Evolutionary conservation across 2,113 vertebrate species (phyloP).

Genomic region (Otolemur garnettii): DNA sequence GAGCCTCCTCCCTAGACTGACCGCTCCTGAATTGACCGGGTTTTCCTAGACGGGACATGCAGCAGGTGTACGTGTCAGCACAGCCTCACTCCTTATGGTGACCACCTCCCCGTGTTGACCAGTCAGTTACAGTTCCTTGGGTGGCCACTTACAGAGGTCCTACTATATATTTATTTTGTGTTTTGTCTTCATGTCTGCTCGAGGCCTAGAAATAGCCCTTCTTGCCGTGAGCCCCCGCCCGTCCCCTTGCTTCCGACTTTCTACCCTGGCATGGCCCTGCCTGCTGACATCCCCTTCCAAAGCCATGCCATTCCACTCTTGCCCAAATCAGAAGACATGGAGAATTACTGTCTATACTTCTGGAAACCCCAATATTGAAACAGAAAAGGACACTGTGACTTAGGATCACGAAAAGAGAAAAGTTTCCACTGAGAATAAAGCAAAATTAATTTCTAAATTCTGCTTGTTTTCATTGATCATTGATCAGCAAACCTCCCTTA

Average conservation of each 20-base stretch:
- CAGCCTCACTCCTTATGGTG: no score
- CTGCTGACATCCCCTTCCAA: neutral
- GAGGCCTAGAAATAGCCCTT: no score
- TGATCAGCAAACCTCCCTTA: neutral
- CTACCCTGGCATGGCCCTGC: fast-evolving
- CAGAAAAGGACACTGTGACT: neutral
- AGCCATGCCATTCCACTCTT: fast-evolving
- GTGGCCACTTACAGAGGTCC: no score
- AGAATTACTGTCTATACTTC: neutral
- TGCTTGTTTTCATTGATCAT: neutral
- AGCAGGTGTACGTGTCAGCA: no score
- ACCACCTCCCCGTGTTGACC: no score
- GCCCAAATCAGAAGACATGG: no score
- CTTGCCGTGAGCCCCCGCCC: no score
- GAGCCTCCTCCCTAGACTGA: no score
- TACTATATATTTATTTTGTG: neutral
- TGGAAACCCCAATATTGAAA: neutral
- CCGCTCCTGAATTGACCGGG: no score
- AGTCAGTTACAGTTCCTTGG: no score
- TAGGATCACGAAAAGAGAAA: neutral
- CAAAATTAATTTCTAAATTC: neutral
- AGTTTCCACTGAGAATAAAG: neutral
- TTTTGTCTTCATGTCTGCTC: neutral
- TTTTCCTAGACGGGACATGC: no score
- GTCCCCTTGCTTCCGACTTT: neutral